Percentiles rank a stretch among this genome's conserved stretches.
phyloP scores from a whole-genome alignment of 2,113 vertebrate species.

The Abramis brama region DNA sequence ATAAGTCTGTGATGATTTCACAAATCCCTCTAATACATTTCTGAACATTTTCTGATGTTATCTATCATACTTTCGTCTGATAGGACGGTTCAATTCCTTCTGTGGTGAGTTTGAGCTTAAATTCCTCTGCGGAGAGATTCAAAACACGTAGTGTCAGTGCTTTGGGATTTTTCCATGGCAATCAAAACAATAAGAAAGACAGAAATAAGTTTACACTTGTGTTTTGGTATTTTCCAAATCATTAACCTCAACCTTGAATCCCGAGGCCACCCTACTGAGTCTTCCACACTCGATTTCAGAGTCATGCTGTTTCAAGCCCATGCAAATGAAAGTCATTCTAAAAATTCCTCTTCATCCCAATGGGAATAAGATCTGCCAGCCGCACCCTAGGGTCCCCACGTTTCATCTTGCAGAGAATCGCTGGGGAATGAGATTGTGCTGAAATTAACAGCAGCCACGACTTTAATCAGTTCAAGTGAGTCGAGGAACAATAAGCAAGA shows the following conservation, averaged over 20 bases:
- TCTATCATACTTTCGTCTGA: background rate
- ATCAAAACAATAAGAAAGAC: background rate
- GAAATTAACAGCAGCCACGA: slow-evolving; percentile 49
- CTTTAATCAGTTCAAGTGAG: slow-evolving; percentile 38
- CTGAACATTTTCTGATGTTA: background rate
- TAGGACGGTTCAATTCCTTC: background rate
- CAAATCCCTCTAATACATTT: background rate
- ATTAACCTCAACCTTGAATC: background rate
- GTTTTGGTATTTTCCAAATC: background rate
- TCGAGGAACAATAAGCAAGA: slow-evolving; percentile 64
- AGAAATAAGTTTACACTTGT: background rate
- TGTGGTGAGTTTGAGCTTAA: background rate
- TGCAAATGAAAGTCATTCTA: slow-evolving; percentile 65
- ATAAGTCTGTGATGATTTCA: background rate
- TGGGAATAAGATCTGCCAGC: slow-evolving; percentile 60
- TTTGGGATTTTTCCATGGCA: background rate
- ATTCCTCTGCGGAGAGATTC: background rate
- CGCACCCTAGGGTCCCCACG: slow-evolving; percentile 39
- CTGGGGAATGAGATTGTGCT: slow-evolving; percentile 28
- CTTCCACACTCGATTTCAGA: slow-evolving; percentile 44
- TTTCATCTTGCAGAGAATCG: slow-evolving; percentile 56
- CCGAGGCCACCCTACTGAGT: background rate
- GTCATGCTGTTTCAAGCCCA: slow-evolving; percentile 61
- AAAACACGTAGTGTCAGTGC: background rate
- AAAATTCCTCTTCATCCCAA: slow-evolving; percentile 63